These are phyloP conservation scores for Polymixis lichenea DNA, from an alignment of 2,888 invertebrate species.

Conservation along the genomic window DNA sequence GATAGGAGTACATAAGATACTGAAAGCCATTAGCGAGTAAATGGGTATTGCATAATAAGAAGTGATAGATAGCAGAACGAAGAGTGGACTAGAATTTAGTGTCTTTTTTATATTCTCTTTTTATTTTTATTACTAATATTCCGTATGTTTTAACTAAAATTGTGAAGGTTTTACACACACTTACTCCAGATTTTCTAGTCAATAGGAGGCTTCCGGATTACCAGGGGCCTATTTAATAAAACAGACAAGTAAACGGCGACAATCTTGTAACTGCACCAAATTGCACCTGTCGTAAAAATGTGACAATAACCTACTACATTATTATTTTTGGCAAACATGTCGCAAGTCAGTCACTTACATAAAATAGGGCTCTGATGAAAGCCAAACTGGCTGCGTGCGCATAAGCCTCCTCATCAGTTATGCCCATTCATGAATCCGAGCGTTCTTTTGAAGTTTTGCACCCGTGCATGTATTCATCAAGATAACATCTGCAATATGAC, in stretches of 20 bases:
- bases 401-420: conserved; percentile 8
- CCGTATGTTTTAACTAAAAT: background rate
- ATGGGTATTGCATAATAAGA: conserved; percentile 28
- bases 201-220: background rate
- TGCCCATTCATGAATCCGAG: conserved; percentile 12
- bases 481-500: conserved; percentile 49
- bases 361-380: background rate
- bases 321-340: background rate
- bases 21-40: conserved; percentile 29
- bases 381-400: background rate
- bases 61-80: background rate
- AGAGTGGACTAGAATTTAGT: background rate
- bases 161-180: background rate
- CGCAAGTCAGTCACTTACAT: background rate
- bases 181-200: too few species aligned
- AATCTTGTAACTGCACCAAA: too few species aligned
- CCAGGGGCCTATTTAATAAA: background rate
- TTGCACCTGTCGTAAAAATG: background rate
- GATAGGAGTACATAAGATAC: conserved; percentile 15
- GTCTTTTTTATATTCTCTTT: too few species aligned
- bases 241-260: background rate
- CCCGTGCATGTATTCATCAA: conserved; percentile 34
- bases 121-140: too few species aligned
- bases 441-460: conserved; percentile 28
- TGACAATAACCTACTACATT: background rate